Base-by-base conservation (phyloP, 1,140 invertebrate genomes). In the Hyphantria cunea region DNA sequence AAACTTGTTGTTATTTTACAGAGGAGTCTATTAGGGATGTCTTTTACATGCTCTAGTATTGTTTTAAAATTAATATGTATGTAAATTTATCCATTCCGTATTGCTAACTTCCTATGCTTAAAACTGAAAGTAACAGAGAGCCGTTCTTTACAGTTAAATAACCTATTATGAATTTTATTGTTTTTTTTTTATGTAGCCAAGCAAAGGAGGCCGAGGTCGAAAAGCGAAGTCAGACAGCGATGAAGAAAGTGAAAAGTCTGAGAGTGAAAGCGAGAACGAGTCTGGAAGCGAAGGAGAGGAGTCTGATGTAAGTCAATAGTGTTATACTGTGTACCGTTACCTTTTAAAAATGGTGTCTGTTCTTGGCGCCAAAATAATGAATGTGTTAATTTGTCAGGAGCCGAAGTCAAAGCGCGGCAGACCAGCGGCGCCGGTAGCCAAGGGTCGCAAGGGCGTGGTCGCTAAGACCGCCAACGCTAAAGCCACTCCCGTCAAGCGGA, bases 161-260 rank as follows among this genome's bases (percentile, higher is more conserved):
- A n/a, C n/a, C n/a, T 39, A 45, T 7, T 45, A 45, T 12, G 1
- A 4, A 13, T 45, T 45, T 6, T 6, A n/a, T 45, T 45, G 12
- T 3, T 17, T 12, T 39, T 12, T 59, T 15, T 60, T 42, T 44
- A 15, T 33, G 7, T 14, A 60, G 56, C 64, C 70, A 17, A 72
- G 68, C 49, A 84, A 81, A 62, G 17, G 58, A 61, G 82, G 87
- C 0, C 87, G 90, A 51, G 90, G 90, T 0, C 71, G 82, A 33
- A 83, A 78, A 33, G 82, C 87, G 10, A 82, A 80, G 54, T 90
- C 88, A 0, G 89, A 91, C 39, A 89, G 87, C 9, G 90, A 91
- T 14, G 90, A 91, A 31, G 90, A 91, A 54, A 91, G 89, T 49
- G 90, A 91, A 9, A 89, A 87, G 58, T 90, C 87, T 6, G 87